Percentiles rank a stretch among this genome's conserved stretches.
Conservation (phyloP, 2,113 vertebrate genomes). For the Cyphomyrus plagiostoma region DNA sequence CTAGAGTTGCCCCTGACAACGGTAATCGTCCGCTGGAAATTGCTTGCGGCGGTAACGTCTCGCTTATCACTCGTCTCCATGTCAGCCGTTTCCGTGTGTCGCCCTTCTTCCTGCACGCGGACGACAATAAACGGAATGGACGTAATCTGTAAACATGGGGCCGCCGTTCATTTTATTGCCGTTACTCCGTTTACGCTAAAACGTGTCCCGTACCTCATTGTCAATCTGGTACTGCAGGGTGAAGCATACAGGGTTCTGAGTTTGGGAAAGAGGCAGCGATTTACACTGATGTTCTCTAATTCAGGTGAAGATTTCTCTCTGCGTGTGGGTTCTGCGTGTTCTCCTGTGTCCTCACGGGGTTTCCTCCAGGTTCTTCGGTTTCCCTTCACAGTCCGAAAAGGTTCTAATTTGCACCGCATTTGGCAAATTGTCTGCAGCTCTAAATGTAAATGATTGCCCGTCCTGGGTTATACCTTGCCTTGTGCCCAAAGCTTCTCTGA, state of each 20-base stretch:
- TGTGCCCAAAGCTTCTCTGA: not conserved
- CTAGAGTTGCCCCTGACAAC: constrained; percentile 91
- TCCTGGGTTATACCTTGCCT: not conserved
- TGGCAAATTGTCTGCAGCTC: not conserved
- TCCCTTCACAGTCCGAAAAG: not conserved
- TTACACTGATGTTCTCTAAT: not conserved
- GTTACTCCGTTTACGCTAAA: not conserved
- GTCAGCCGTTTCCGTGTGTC: constrained; percentile 46
- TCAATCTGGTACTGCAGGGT: not conserved
- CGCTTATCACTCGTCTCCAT: constrained; percentile 45
- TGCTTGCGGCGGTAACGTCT: constrained; percentile 49
- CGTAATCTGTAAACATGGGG: not conserved
- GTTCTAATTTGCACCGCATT: not conserved
- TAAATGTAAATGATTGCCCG: not conserved
- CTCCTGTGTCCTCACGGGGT: not conserved
- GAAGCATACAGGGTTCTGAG: not conserved
- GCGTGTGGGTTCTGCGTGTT: not conserved
- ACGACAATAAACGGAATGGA: constrained; percentile 1
- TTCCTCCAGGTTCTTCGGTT: not conserved
- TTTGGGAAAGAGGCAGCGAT: not conserved
- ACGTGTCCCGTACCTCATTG: not conserved
- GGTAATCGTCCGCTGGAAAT: constrained; percentile 78
- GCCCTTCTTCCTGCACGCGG: constrained; percentile 54
- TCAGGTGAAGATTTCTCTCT: not conserved
- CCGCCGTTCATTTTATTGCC: not conserved